A percentile compares a stretch with the other conserved stretches of the same genome.
These are phyloP conservation scores for Megatriorchis doriae DNA, from an alignment of 2,113 vertebrate genomes.

Conservation along the genomic window DNA sequence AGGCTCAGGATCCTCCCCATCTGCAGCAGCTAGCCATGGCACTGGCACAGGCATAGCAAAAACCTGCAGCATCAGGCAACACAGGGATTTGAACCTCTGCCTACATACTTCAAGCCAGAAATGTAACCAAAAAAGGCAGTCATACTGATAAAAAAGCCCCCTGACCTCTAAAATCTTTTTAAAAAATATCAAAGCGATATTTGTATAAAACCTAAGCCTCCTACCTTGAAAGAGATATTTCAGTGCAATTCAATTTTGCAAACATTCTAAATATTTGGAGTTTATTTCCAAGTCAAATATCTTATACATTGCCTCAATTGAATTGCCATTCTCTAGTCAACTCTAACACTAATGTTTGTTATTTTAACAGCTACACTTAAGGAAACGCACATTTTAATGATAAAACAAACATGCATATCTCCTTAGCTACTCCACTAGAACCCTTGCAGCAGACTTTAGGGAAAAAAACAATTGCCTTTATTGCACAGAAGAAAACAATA, in stretches of 20 bases:
- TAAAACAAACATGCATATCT: background rate
- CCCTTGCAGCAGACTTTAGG: conserved; percentile 19
- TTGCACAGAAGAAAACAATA: conserved; percentile 40
- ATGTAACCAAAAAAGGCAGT: background rate
- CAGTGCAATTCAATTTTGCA: background rate
- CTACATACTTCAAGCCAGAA: background rate
- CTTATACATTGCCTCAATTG: background rate
- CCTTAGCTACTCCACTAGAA: background rate
- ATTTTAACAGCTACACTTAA: conserved; percentile 41
- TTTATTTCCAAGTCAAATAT: conserved; percentile 10
- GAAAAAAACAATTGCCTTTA: conserved; percentile 55
- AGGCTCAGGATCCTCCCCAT: background rate
- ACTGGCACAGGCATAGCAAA: background rate
- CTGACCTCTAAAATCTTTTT: background rate
- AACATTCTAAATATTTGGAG: background rate
- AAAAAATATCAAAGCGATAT: rapidly evolving
- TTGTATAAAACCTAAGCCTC: background rate
- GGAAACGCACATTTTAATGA: conserved; percentile 1
- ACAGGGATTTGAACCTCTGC: background rate
- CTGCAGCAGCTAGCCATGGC: background rate
- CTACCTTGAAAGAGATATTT: background rate
- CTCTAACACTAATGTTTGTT: conserved; percentile 13
- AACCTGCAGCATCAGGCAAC: background rate
- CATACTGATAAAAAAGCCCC: background rate
- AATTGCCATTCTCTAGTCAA: conserved; percentile 16